These are phyloP conservation scores for Sphenopsis melanotis DNA, from an alignment of 2,797 vertebrate genomes.

Conservation along the genomic window DNA sequence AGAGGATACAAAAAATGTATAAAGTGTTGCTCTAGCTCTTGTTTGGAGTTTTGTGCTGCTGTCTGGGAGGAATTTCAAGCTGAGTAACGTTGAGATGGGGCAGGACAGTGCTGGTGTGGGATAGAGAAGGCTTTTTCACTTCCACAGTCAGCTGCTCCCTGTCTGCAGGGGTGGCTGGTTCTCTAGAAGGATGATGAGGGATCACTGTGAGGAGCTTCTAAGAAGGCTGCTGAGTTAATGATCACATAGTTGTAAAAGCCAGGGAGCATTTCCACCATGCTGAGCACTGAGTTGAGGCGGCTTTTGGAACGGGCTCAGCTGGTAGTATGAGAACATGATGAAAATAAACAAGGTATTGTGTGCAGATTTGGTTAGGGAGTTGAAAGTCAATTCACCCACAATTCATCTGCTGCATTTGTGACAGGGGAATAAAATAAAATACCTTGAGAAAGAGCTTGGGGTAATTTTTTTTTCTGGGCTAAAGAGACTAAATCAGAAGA, in stretches of 20 bases:
- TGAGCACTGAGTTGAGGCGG: background rate
- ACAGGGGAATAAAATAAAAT: background rate
- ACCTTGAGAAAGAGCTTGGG: background rate
- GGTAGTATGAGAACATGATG: background rate
- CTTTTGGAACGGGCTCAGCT: background rate
- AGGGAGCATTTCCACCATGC: background rate
- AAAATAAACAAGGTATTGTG: slow-evolving; percentile 8
- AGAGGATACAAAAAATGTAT: background rate
- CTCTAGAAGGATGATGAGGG: background rate
- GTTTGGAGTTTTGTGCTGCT: background rate
- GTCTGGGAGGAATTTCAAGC: background rate
- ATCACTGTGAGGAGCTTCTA: background rate
- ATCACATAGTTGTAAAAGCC: background rate
- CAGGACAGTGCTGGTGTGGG: background rate
- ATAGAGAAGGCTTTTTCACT: background rate
- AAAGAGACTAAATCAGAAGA: background rate
- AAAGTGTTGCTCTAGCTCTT: background rate
- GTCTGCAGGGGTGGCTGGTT: background rate
- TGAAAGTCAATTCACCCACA: background rate
- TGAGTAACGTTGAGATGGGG: background rate
- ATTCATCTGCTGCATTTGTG: background rate
- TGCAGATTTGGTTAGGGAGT: background rate
- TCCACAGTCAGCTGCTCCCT: background rate
- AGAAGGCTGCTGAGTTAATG: background rate
- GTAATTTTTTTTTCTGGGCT: background rate